Base-by-base conservation (phyloP, 2,113 vertebrate genomes). In the Microtus oregoni region DNA sequence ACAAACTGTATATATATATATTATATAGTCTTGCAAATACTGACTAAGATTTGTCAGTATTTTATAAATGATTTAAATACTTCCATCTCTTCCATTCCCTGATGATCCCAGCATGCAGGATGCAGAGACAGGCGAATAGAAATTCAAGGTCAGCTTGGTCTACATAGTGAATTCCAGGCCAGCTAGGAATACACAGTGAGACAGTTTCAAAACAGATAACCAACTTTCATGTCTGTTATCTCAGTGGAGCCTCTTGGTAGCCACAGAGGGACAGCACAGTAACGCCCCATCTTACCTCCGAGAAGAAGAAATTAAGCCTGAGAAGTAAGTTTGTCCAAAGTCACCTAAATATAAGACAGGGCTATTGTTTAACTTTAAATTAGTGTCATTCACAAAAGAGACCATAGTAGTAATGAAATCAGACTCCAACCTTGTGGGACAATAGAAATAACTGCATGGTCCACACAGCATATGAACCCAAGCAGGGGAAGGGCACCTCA, bases 1-100 rank as follows among this genome's bases (percentile, higher is more conserved):
- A 19, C 35, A 58, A 58, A 58, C 55, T 17, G 1, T 63, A 68
- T 47, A 47, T 47, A 7, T 41, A 50, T 50, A 11, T 50, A 11
- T 50, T 50, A 35, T 28, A 28, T 28, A 65, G 12, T 32, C 19
- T 50, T 68, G 30, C 55, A 41, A 87, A 7, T 76, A 79, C 47
- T 22, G 87, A 91, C 14, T 83, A 41, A 92, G 81, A 73, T 38
- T 90, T 72, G 26, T 63, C 22, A 67, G 44, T 58, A 30, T 72
- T 88, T 91, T 70, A 19, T 86, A 89, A 35, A 9, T 30, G 47
- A 75, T 77, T 75, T 88, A 95, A 86, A 70, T 91, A 52, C n/a
- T 92, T 92, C 58, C 61, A 67, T 10, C 20, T 78, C 58, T 58
- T 20, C 58, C 19, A 58, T 58, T 58, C 1, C 67, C 20, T 55